phyloP scores from a whole-genome alignment of 1,140 invertebrate genomes.

The Drosophila lini region DNA sequence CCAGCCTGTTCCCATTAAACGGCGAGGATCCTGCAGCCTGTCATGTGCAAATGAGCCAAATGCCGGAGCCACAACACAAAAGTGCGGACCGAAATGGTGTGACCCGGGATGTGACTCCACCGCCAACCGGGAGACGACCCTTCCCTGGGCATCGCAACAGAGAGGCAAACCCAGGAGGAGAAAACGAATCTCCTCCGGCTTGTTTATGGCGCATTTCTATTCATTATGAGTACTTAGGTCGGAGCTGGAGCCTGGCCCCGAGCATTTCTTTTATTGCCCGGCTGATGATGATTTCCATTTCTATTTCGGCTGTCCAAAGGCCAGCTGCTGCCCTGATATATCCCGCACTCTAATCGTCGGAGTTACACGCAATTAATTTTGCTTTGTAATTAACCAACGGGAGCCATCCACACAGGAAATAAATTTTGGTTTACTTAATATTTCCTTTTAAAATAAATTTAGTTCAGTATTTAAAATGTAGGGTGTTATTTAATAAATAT shows the following conservation, averaged over 20 bases:
- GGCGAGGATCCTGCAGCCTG: constrained; percentile 32
- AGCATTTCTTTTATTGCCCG: constrained; percentile 73
- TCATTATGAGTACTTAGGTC: constrained; percentile 76
- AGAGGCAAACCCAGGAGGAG: constrained; percentile 1
- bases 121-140: constrained; percentile 1
- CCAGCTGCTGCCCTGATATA: constrained; percentile 48
- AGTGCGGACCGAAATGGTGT: constrained; percentile 49
- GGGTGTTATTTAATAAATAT: not conserved
- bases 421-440: not conserved
- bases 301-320: constrained; percentile 32
- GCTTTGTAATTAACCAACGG: constrained; percentile 77
- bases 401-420: constrained; percentile 12
- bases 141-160: not conserved
- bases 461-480: not conserved
- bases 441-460: too few relatives aligned
- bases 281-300: constrained; percentile 56
- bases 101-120: constrained; percentile 35
- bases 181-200: constrained; percentile 25
- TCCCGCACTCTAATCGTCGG: constrained; percentile 66
- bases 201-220: constrained; percentile 80
- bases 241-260: constrained; percentile 39
- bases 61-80: constrained; percentile 48
- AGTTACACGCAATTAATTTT: constrained; percentile 82
- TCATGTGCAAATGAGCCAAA: constrained; percentile 75
- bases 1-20: constrained; percentile 60